Base-by-base conservation (phyloP, 2,113 vertebrate genomes). In the Podarcis muralis region DNA sequence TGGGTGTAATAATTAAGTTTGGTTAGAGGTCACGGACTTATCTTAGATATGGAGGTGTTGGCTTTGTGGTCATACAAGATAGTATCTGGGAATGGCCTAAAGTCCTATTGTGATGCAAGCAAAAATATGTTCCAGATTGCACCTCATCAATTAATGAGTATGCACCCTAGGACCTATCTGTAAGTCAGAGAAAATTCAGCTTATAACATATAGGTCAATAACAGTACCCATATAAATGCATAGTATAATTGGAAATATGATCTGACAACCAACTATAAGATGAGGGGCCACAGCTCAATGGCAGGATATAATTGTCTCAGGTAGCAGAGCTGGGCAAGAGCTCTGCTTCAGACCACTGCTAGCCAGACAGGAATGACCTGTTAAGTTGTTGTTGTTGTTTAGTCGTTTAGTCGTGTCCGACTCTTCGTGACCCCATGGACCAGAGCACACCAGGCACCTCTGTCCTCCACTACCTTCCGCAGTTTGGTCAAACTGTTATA, bases 91-190 rank as follows among this genome's bases (percentile, higher is more conserved):
- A 82, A 0, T 87, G 76, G 48, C 0, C 23, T 59, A 88, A 30
- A 81, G 11, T 81, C 40, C 18, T 89, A 71, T 43, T 89, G 27
- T 37, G 88, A 74, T 87, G 69, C 76, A 89, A 90, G 40, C 22
- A 88, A 71, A 90, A 92, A 80, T 82, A 83, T 6, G n/a, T 68
- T 90, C 37, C 81, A 83, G 85, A 81, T 37, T 1, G 72, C 37
- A 66, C n/a, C 72, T 92, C 88, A 80, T 84, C 82, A 89, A 87
- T 87, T 91, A 87, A 84, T 20, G 71, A 22, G 23, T n/a, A 23
- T 76, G 59, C 13, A 79, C 80, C 83, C 27, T n/a, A 79, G 74
- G 88, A 15, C 40, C 83, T 87, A 65, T 43, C 66, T 78, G 74
- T 32, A 62, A 62, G 37, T 86, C 83, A 74, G 27, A 89, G 53